Evolutionary conservation across 1,140 invertebrate species (phyloP).

Genomic region (Drosophila orena): DNA sequence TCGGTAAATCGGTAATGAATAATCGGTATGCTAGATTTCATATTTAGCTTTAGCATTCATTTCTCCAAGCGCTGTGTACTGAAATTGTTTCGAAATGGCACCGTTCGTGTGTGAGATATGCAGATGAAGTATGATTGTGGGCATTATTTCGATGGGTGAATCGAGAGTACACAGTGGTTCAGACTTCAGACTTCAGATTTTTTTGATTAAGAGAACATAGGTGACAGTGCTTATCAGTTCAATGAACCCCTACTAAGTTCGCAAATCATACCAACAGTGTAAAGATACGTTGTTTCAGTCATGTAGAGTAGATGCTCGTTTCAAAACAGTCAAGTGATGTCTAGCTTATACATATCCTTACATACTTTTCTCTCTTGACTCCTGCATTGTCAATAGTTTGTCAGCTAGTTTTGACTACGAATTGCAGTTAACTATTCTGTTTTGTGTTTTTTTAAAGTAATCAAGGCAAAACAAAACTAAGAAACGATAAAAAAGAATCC

Average conservation of each 20-base stretch:
- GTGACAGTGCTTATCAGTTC: conserved; percentile 6
- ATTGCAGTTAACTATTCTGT: background rate
- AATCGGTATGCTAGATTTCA: conserved; percentile 56
- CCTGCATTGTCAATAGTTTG: background rate
- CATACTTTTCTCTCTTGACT: background rate
- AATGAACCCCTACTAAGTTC: background rate
- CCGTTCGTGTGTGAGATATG: conserved; percentile 30
- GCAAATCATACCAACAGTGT: background rate
- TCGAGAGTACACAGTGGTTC: conserved; percentile 10
- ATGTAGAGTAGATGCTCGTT: too few species aligned
- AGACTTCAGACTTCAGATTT: background rate
- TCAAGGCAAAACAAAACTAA: conserved; percentile 20
- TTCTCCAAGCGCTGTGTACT: conserved; percentile 72
- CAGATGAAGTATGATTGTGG: conserved; percentile 36
- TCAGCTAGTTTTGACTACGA: background rate
- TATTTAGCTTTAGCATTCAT: conserved; percentile 83
- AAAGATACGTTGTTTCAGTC: background rate
- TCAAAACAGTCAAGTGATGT: too few species aligned
- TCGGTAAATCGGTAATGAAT: conserved; percentile 56
- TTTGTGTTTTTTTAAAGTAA: conserved; percentile 8
- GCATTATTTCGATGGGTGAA: conserved; percentile 6
- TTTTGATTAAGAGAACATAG: background rate
- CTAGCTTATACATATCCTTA: too few species aligned
- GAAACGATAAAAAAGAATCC: conserved; percentile 8
- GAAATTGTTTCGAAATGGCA: conserved; percentile 55